Conservation (phyloP, 2,888 invertebrate genomes). For the Philhelius pedissequus region DNA sequence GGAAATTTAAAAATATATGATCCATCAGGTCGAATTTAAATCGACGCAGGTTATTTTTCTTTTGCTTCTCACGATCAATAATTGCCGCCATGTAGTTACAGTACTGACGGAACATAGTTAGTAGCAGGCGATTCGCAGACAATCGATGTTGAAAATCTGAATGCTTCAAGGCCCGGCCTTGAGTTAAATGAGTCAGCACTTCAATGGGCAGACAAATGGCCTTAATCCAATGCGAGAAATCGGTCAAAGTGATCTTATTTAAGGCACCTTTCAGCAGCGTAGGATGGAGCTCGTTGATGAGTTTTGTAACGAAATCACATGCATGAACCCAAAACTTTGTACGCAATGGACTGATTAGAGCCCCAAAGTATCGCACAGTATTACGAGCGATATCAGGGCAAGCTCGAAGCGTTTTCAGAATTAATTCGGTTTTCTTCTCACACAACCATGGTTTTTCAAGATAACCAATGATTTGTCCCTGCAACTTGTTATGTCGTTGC, state of each 20-base stretch:
- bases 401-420: conserved; percentile 83
- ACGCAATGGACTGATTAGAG: conserved; percentile 82
- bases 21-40: conserved; percentile 78
- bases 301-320: conserved; percentile 71
- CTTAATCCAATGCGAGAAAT: conserved; percentile 76
- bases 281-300: conserved; percentile 74
- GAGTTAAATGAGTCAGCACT: conserved; percentile 72
- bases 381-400: conserved; percentile 87
- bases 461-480: conserved; percentile 81
- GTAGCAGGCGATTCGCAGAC: conserved; percentile 75
- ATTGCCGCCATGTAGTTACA: conserved; percentile 76
- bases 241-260: conserved; percentile 76
- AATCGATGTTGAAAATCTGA: conserved; percentile 74
- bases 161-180: conserved; percentile 68
- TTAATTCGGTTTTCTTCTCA: conserved; percentile 82
- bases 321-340: conserved; percentile 70
- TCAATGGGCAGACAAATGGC: conserved; percentile 76
- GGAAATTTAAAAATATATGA: conserved; percentile 76
- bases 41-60: conserved; percentile 74
- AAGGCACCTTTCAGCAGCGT: conserved; percentile 71
- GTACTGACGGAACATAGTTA: conserved; percentile 78
- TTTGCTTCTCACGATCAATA: conserved; percentile 73
- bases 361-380: conserved; percentile 82
- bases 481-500: conserved; percentile 75
- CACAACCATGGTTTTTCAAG: conserved; percentile 86